Base-by-base conservation (phyloP, 1,140 invertebrate genomes). In the Bilobella aurantiaca region DNA sequence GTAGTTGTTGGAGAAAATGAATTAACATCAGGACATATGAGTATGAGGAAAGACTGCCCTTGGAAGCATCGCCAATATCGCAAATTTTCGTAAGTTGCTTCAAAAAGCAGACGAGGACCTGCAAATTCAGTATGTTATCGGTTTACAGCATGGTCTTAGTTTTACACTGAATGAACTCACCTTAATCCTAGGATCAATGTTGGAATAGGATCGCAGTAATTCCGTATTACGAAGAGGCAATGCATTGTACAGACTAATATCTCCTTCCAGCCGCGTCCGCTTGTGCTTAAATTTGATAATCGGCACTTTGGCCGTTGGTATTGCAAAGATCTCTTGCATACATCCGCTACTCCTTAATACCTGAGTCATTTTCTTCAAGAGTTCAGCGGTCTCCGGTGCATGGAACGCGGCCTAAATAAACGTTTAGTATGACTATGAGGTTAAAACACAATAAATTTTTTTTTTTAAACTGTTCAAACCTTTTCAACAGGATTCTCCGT, bases 241-340 rank as follows among this genome's bases (percentile, higher is more conserved):
- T 14, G 76, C 78, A 74, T 86, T 85, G 69, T 84, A 84, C 12
- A 85, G 72, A 74, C 82, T 83, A 61, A 86, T 83, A 74, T 86
- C 84, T 25, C 81, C 81, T 69, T 85, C 83, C 28, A 84, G 66
- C 29, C 75, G 73, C 30, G 75, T 74, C n/a, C 73, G 64, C 21
- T 71, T 64, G 67, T 83, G 79, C 61, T 71, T 75, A 74, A 84
- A 83, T 74, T 85, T 85, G 2, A 86, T 78, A 64, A 86, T 85
- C 12, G 84, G 84, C n/a, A 86, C 84, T 76, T 85, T 85, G 25
- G 84, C 84, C 46, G 81, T 81, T 2, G 81, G 77, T 29, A 85
- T 84, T 37, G 82, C 73, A 46, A 81, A 62, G 25, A 84, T 76
- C 67, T 81, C 77, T 58, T 75, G 75, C 46, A 82, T 69, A 34